phyloP scores from a whole-genome alignment of 2,888 invertebrate genomes.

The Alloplasta piceator region DNA sequence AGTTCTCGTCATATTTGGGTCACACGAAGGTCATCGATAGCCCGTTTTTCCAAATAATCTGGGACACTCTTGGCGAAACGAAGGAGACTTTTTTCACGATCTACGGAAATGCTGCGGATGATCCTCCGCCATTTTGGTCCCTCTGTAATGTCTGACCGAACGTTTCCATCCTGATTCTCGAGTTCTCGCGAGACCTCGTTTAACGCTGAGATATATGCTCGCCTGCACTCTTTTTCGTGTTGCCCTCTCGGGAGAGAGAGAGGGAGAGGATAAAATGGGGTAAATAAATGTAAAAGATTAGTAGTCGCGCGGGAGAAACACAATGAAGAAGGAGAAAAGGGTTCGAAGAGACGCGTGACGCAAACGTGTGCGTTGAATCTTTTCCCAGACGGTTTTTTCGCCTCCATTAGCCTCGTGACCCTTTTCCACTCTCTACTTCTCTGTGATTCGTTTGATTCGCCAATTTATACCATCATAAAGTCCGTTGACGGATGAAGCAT shows the following conservation, averaged over 20 bases:
- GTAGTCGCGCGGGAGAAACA: conserved; percentile 39
- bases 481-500: too few relatives aligned
- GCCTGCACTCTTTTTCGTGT: conserved; percentile 27
- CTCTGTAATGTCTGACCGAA: not conserved
- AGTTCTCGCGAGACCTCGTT: conserved; percentile 44
- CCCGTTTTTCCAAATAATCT: conserved; percentile 64
- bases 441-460: conserved; percentile 10
- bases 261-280: conserved; percentile 29
- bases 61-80: conserved; percentile 46
- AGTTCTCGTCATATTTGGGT: conserved; percentile 16
- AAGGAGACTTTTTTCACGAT: conserved; percentile 59
- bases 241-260: conserved; percentile 1
- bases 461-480: not conserved
- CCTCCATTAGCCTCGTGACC: conserved; percentile 65
- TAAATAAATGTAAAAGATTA: conserved; percentile 66
- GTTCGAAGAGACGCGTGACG: conserved; percentile 72
- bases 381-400: conserved; percentile 69
- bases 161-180: not conserved
- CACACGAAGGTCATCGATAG: conserved; percentile 28
- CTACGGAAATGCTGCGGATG: conserved; percentile 36
- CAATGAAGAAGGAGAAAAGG: conserved; percentile 31
- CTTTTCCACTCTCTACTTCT: conserved; percentile 47
- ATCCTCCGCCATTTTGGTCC: not conserved
- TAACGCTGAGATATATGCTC: conserved; percentile 37
- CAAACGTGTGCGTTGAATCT: conserved; percentile 56